Conservation (phyloP, 1,140 invertebrate genomes). For the Pogonomyrmex barbatus region DNA sequence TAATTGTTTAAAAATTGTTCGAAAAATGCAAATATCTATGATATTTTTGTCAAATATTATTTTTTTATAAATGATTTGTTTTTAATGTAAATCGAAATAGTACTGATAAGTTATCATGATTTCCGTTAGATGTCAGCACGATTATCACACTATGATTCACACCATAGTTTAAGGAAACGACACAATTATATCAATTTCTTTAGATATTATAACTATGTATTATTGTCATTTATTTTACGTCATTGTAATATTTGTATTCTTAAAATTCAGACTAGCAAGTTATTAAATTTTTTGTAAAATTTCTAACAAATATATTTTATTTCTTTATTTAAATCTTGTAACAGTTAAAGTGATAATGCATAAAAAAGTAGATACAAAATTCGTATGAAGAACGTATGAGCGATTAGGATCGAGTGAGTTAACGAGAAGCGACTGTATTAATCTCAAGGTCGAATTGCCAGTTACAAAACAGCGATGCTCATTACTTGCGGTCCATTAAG, state of each 20-base stretch:
- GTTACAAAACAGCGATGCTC: conserved; percentile 78
- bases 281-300: neutral
- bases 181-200: neutral
- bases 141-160: conserved; percentile 52
- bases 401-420: neutral
- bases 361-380: neutral
- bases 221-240: neutral
- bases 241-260: neutral
- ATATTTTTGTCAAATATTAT: neutral
- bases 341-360: neutral
- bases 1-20: conserved; percentile 1
- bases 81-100: conserved; percentile 61
- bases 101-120: conserved; percentile 72
- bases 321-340: neutral
- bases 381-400: neutral
- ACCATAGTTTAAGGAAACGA: neutral
- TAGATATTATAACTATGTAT: neutral
- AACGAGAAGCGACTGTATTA: conserved; percentile 65
- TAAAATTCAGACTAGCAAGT: neutral
- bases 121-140: conserved; percentile 83
- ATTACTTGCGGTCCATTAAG: conserved; percentile 85
- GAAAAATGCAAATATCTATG: neutral
- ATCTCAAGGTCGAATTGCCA: conserved; percentile 72
- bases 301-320: neutral
- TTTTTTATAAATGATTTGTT: neutral